Evolutionary conservation across 2,888 invertebrate species (phyloP), one percentile per base, ranked within the genome.

Genomic region (Nomada fucata): DNA sequence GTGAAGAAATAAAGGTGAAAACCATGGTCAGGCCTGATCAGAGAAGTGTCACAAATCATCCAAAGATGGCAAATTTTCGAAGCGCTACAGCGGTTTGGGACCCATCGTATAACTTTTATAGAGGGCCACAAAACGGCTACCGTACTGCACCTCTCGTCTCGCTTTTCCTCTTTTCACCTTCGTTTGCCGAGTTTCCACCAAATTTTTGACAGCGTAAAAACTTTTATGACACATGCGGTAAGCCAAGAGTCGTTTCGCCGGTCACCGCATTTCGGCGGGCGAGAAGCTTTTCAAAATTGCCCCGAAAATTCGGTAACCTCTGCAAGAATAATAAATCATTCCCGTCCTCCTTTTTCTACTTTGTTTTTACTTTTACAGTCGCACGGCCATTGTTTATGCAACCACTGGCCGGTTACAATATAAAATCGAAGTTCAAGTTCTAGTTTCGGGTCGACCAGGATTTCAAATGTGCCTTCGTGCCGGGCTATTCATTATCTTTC

Each of bases 61-160:
- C 29, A n/a, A 20, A 52, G 44, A 26, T 65, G 64, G 15, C 63
- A 57, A 82, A 75, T 82, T 75, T 78, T 67, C 50, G 36, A 23
- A 61, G 53, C 47, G 13, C 76, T 26, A 29, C 36, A 44, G 15
- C 64, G n/a, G 55, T 18, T 18, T 15, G 26, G 55, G 64, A 15
- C 63, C 74, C 61, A 61, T 82, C 79, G 69, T 87, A 87, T 82
- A 87, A 87, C 86, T 87, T 87, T 87, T 86, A 86, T 86, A 83
- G 87, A 44, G 79, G 85, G 76, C 75, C 74, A 82, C 77, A 85
- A 86, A 87, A 50, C 73, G 47, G 68, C 85, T 84, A 80, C 86
- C 70, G 80, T 81, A 52, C 65, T 76, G 75, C 77, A 47, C 55
- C 13, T 64, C 47, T 60, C 61, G 15, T 44, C 69, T 75, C 5